These are phyloP conservation scores for Paraplagusia blochii DNA, from an alignment of 2,113 vertebrate species.

Conservation along the genomic window DNA sequence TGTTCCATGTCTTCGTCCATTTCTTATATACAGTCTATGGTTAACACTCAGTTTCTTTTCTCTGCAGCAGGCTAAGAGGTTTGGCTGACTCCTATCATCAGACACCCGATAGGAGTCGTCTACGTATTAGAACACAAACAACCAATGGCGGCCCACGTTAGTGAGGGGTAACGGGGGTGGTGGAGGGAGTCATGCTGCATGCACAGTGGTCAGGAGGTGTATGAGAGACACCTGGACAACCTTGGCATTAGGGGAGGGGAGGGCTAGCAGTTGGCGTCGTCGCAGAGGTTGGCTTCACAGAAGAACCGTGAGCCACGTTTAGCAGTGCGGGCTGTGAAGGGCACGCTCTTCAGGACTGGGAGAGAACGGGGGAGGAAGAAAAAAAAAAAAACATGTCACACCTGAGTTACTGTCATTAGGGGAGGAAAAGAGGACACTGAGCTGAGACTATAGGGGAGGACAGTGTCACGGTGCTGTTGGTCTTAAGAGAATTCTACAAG, in stretches of 20 bases:
- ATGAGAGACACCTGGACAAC: slow-evolving; percentile 74
- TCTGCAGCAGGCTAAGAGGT: slow-evolving; percentile 60
- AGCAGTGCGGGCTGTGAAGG: slow-evolving; percentile 96
- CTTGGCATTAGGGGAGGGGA: slow-evolving; percentile 72
- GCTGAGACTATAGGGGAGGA: slow-evolving; percentile 7
- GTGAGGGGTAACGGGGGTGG: slow-evolving; percentile 19
- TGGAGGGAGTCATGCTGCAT: slow-evolving; percentile 68
- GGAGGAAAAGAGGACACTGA: neutral
- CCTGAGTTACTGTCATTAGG: slow-evolving; percentile 38
- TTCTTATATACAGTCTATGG: no score
- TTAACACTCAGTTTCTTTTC: slow-evolving; percentile 1
- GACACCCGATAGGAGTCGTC: slow-evolving; percentile 43
- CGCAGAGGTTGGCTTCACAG: slow-evolving; percentile 93
- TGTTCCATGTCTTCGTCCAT: no score
- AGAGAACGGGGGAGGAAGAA: slow-evolving; percentile 68
- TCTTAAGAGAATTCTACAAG: neutral
- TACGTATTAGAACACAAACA: slow-evolving; percentile 43
- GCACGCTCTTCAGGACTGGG: slow-evolving; percentile 95
- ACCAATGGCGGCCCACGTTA: slow-evolving; percentile 59
- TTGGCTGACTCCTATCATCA: slow-evolving; percentile 66
- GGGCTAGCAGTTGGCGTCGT: slow-evolving; percentile 95
- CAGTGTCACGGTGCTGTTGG: slow-evolving; percentile 1
- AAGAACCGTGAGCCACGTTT: slow-evolving; percentile 97
- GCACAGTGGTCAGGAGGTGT: slow-evolving; percentile 57
- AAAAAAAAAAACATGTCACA: slow-evolving; percentile 78